A percentile compares a stretch with the other conserved stretches of the same genome.
phyloP scores from a whole-genome alignment of 2,888 invertebrate species.

The Idaea aversata region DNA sequence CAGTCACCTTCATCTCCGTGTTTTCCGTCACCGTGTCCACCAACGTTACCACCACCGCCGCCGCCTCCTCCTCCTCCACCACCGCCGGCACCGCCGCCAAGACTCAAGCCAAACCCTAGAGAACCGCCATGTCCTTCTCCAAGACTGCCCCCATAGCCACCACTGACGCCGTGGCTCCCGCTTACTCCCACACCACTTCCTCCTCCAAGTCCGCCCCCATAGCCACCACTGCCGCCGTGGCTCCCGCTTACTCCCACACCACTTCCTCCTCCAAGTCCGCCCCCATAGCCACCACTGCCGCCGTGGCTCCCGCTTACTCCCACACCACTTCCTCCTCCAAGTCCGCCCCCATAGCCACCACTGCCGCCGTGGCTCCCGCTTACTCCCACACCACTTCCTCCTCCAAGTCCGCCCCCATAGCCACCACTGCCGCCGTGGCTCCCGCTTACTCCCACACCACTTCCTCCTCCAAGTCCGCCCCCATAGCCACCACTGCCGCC shows the following conservation, averaged over 20 bases:
- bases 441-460: constrained; percentile 17
- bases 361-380: constrained; percentile 17
- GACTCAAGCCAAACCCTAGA: background rate
- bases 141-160: constrained; percentile 12
- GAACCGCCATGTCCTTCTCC: constrained; percentile 4
- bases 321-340: constrained; percentile 19
- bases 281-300: constrained; percentile 22
- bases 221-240: constrained; percentile 21
- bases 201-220: constrained; percentile 17
- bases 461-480: constrained; percentile 20
- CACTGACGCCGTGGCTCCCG: too few species aligned
- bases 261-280: constrained; percentile 19
- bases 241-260: constrained; percentile 19
- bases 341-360: constrained; percentile 23
- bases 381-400: constrained; percentile 8
- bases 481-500: constrained; percentile 24
- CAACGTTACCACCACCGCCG: constrained; percentile 14
- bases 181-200: constrained; percentile 4
- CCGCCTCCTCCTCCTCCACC: constrained; percentile 4
- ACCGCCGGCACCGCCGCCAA: constrained; percentile 7
- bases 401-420: too few species aligned
- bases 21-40: background rate
- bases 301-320: constrained; percentile 18
- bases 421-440: constrained; percentile 22
- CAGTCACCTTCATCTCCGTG: constrained; percentile 10